These are phyloP conservation scores for Hipparchia semele DNA, from an alignment of 2,888 invertebrate genomes.

Conservation along the genomic window DNA sequence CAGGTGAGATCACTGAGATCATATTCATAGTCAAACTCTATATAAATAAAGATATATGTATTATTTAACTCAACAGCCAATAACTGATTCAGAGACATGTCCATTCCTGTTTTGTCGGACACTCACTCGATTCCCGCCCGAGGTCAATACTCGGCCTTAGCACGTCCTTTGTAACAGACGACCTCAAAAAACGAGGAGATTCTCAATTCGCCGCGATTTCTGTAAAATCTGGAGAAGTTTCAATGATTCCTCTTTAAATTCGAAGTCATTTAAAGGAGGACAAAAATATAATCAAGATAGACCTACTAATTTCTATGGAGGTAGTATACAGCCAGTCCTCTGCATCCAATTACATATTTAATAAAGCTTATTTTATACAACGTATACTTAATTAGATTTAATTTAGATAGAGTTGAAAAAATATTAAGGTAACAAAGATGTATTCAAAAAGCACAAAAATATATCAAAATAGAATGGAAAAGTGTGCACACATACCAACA, in stretches of 20 bases:
- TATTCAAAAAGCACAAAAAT: too few species aligned
- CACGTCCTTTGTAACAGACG: slow-evolving; percentile 30
- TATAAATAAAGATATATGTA: background rate
- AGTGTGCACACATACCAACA: too few species aligned
- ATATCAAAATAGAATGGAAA: too few species aligned
- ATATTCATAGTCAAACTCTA: background rate
- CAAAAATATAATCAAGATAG: too few species aligned
- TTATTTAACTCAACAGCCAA: slow-evolving; percentile 22
- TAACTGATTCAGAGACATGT: slow-evolving; percentile 38
- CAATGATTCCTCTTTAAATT: background rate
- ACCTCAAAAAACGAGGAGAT: slow-evolving; percentile 12
- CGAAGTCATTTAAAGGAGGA: too few species aligned
- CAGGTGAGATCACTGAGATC: slow-evolving; percentile 3
- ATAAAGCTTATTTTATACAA: too few species aligned
- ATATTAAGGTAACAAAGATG: too few species aligned
- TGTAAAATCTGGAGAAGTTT: background rate
- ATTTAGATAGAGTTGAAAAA: too few species aligned
- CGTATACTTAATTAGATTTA: too few species aligned
- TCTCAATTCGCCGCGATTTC: background rate
- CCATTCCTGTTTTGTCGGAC: slow-evolving; percentile 38
- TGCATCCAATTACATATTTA: too few species aligned
- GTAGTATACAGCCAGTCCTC: too few species aligned
- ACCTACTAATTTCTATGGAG: too few species aligned
- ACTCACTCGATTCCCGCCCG: slow-evolving; percentile 29
- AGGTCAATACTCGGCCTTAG: slow-evolving; percentile 39